Conservation (phyloP, 2,888 invertebrate species). For the Plebejus anna region DNA sequence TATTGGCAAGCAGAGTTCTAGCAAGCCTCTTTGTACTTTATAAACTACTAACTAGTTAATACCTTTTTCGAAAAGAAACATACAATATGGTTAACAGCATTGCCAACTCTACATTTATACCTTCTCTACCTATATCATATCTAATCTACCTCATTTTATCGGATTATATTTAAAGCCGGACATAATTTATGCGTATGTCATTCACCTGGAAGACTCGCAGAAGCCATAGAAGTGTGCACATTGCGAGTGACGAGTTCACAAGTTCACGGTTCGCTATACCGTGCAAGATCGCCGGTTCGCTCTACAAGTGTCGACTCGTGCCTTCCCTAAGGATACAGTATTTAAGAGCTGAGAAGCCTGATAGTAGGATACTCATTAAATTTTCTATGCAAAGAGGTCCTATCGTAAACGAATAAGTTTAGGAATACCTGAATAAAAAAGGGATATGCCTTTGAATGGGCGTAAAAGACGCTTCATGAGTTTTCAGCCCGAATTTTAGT, state of each 20-base stretch:
- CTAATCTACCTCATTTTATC: not conserved
- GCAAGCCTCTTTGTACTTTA: not conserved
- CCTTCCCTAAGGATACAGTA: not conserved
- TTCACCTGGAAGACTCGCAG: constrained; percentile 17
- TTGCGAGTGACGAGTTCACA: constrained; percentile 1
- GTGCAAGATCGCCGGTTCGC: not conserved
- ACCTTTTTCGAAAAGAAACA: too few relatives aligned
- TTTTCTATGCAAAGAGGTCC: not conserved
- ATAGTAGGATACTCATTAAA: not conserved
- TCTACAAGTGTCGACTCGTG: not conserved
- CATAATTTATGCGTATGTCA: not conserved
- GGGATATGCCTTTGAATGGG: not conserved
- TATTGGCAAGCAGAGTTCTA: not conserved
- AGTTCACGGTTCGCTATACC: not conserved
- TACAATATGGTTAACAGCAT: not conserved
- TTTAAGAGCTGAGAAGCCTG: not conserved
- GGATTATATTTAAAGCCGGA: not conserved
- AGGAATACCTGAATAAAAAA: not conserved
- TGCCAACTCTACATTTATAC: not conserved
- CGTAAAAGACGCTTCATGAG: not conserved
- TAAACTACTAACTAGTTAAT: not conserved
- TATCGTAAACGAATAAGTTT: too few relatives aligned
- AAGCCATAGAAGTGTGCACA: constrained; percentile 4
- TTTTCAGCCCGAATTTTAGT: not conserved
- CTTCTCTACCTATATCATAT: not conserved